A percentile compares a stretch with the other conserved stretches of the same genome.
phyloP scores from a whole-genome alignment of 2,113 vertebrate species.

The Corythornis cristatus region DNA sequence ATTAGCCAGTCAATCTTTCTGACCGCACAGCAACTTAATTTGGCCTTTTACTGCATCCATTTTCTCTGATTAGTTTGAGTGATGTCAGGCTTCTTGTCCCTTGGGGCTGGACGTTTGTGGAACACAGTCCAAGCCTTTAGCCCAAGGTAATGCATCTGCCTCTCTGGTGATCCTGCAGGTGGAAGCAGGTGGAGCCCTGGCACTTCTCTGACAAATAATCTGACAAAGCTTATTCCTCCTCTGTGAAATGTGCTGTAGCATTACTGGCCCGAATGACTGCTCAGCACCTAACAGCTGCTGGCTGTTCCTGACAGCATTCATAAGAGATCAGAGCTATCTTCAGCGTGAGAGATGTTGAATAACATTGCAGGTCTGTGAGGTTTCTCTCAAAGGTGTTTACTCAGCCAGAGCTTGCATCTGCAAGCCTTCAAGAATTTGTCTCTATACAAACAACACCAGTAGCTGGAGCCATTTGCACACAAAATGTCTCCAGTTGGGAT shows the following conservation, averaged over 20 bases:
- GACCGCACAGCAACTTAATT: slow-evolving; percentile 44
- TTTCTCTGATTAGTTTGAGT: slow-evolving; percentile 39
- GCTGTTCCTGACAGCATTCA: background rate
- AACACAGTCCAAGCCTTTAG: background rate
- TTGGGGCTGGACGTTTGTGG: background rate
- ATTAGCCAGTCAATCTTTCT: slow-evolving; percentile 32
- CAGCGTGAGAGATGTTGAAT: background rate
- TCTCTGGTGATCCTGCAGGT: background rate
- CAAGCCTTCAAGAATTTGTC: background rate
- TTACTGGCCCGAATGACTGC: background rate
- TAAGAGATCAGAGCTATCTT: background rate
- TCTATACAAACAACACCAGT: background rate
- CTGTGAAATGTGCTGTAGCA: background rate
- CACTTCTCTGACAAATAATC: background rate
- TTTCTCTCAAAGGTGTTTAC: slow-evolving; percentile 14
- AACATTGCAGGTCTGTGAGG: background rate
- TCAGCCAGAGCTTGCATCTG: background rate
- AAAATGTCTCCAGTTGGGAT: background rate
- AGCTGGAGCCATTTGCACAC: background rate
- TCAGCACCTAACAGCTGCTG: slow-evolving; percentile 7
- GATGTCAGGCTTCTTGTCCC: background rate
- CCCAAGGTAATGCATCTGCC: background rate
- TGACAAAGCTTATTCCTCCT: background rate
- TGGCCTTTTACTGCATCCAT: slow-evolving; percentile 32
- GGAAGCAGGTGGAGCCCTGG: background rate